Evolutionary conservation across 2,888 invertebrate genomes (phyloP), one percentile per base, ranked within the genome.

Genomic region (Megamerina dolium): DNA sequence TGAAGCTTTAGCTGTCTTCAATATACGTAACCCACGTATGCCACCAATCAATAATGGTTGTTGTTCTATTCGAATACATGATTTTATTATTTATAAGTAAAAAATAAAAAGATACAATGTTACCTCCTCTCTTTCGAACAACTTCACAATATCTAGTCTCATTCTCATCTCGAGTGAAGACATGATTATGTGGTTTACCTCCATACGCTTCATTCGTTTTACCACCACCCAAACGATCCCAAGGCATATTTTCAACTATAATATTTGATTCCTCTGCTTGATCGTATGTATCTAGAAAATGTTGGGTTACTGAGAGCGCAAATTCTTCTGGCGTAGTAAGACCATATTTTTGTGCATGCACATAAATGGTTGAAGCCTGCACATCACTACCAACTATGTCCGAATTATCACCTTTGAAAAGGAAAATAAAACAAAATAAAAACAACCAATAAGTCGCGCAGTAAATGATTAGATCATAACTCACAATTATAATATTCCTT

Each of bases 321-420:
- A 51, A 56, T 13, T 55, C 50, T 27, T 56, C 56, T 1, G 56
- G 52, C 3, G 50, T 49, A 3, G 19, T 38, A 1, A 56, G 33
- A 0, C 56, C 56, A 10, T 51, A n/a, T 9, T 20, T 47, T 21
- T 52, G 49, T 10, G 56, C 53, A 16, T 56, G 55, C 13, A 52
- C 6, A 14, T 47, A 56, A 4, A 56, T 50, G n/a, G 41, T 48
- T n/a, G 48, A 50, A 27, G 53, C 51, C 23, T 50, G 50, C 17
- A 51, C 55, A 39, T 56, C 56, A 34, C 56, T 56, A 6, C 56
- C 56, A 27, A 56, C 45, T 10, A 56, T 49, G n/a, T 55, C 56
- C 1, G 50, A 47, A 27, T 56, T 56, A 46, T 48, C 44, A 26
- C 50, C 56, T 56, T 31, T 19, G 41, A 37, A 19, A 4, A 8